phyloP scores from a whole-genome alignment of 2,888 invertebrate species.

The Cenopis cana region DNA sequence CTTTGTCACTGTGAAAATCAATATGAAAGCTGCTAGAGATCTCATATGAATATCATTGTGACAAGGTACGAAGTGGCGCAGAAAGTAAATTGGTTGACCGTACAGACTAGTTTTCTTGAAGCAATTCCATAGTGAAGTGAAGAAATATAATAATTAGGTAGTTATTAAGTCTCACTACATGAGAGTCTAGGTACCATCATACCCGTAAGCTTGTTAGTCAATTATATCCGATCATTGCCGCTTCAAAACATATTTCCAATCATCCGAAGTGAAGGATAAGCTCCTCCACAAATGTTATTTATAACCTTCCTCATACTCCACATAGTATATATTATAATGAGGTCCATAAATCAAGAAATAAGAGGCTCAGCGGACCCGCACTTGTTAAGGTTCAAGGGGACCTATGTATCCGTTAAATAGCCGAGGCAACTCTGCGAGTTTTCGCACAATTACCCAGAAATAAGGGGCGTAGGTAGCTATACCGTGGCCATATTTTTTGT shows the following conservation, averaged over 20 bases:
- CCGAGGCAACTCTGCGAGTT: conserved; percentile 18
- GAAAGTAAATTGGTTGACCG: no score
- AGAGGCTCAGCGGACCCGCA: conserved; percentile 32
- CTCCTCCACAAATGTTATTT: neutral
- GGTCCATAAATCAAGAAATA: conserved; percentile 30
- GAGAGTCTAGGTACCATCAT: no score
- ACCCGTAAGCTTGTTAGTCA: no score
- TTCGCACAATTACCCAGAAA: conserved; percentile 14
- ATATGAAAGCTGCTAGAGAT: no score
- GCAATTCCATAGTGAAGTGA: no score
- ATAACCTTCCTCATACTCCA: conserved; percentile 5
- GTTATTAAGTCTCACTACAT: no score
- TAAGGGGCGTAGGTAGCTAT: neutral
- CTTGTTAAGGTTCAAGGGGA: conserved; percentile 26
- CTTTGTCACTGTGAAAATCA: no score
- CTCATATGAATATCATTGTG: no score
- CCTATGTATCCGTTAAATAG: conserved; percentile 15
- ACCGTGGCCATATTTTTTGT: neutral
- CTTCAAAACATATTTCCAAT: neutral
- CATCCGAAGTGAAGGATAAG: neutral
- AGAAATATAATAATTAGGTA: no score
- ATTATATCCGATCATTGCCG: no score
- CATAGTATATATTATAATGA: neutral
- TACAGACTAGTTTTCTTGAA: no score
- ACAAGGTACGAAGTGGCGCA: no score